Evolutionary conservation across 2,113 vertebrate genomes (phyloP), one percentile per base, ranked within the genome.

Genomic region (Engystomops pustulosus): DNA sequence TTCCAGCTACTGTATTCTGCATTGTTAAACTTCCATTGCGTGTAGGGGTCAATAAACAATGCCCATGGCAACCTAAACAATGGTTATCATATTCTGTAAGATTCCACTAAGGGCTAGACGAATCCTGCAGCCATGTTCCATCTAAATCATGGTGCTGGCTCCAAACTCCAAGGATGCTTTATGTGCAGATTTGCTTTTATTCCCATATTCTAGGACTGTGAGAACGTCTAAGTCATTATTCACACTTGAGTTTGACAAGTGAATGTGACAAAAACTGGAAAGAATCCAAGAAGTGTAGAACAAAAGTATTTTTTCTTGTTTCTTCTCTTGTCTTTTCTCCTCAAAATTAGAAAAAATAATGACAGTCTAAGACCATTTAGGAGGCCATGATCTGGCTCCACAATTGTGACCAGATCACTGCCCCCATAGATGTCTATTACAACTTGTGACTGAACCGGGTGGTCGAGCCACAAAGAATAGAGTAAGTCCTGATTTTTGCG

Each of bases 1-100:
- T 44, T 58, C 69, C 38, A 74, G 23, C 51, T 58, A 72, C 49
- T 38, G 58, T 15, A 58, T 58, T 55, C 65, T 30, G 15, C 65
- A 69, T 71, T 81, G 80, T 49, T 81, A 81, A 55, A 27, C 80
- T 51, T 72, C 53, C 71, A 53, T 44, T 17, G 55, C n/a, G 4
- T 60, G 32, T 17, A 41, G 20, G 41, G 75, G 51, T 3, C 51
- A 36, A 9, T 78, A 60, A 78, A 77, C 51, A 77, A 55, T 58
- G 12, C 25, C 32, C 51, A 58, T 60, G 55, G 41, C 75, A 78
- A 78, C 75, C 75, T 60, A 41, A 60, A 78, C 51, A 78, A 60
- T 41, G 51, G 51, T 25, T 2, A 25, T 34, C 12, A 58, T 60
- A 58, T 58, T 78, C 51, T 38, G 53, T 60, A 60, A 78, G 60